A percentile compares a stretch with the other conserved stretches of the same genome.
These are phyloP conservation scores for Carettochelys insculpta DNA, from an alignment of 2,113 vertebrate species.

Conservation along the genomic window DNA sequence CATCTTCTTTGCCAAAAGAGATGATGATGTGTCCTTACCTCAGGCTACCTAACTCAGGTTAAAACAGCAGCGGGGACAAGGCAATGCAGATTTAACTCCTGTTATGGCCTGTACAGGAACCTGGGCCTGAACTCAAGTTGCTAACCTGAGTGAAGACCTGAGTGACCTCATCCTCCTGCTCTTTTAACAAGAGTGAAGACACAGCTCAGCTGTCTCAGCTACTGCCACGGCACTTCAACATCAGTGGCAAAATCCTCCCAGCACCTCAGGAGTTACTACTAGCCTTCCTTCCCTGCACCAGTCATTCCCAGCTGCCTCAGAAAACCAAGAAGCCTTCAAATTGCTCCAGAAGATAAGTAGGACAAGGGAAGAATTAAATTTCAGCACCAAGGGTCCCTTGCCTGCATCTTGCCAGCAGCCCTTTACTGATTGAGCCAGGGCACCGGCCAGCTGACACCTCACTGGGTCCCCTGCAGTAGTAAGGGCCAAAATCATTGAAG, in stretches of 20 bases:
- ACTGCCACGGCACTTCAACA: background rate
- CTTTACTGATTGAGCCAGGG: background rate
- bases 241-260: background rate
- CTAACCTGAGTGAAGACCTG: background rate
- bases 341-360: background rate
- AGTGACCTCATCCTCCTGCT: background rate
- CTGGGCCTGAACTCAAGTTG: background rate
- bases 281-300: background rate
- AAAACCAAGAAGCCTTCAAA: background rate
- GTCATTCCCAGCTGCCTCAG: background rate
- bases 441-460: background rate
- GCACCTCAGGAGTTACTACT: background rate
- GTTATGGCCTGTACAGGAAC: background rate
- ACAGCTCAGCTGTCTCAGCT: rapidly evolving
- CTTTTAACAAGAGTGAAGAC: background rate
- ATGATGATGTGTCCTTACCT: background rate
- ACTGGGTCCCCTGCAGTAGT: too few relatives aligned
- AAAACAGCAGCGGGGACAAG: background rate
- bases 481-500: background rate
- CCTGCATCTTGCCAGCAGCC: background rate
- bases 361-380: background rate
- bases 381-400: background rate
- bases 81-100: background rate
- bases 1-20: background rate
- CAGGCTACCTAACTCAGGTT: background rate